Conservation (phyloP, 2,113 vertebrate species). For the Gorsachius goisagi region DNA sequence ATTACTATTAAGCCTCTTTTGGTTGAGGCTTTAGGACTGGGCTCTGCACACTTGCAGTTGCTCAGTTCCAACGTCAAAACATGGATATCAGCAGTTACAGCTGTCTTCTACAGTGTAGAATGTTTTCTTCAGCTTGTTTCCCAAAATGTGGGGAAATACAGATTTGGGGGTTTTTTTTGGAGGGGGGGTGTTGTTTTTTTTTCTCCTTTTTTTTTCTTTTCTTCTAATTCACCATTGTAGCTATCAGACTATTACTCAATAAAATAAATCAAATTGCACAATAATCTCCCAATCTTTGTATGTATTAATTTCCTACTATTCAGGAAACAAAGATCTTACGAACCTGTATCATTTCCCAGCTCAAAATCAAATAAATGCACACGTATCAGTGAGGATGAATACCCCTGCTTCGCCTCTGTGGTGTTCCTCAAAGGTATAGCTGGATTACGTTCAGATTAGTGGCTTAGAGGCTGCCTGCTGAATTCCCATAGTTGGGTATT, state of each 20-base stretch:
- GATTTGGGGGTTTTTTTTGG: neutral
- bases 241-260: slow-evolving; percentile 73
- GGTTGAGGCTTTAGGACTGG: slow-evolving; percentile 55
- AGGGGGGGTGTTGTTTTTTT: neutral
- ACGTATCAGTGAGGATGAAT: neutral
- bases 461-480: neutral
- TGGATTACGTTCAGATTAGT: slow-evolving; percentile 1
- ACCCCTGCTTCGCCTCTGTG: neutral
- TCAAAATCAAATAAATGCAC: neutral
- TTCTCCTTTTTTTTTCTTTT: neutral
- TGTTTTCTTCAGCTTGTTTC: slow-evolving; percentile 72
- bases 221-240: slow-evolving; percentile 70
- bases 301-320: neutral
- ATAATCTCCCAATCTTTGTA: slow-evolving; percentile 35
- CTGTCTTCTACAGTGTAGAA: slow-evolving; percentile 82
- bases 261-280: slow-evolving; percentile 67
- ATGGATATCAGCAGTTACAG: slow-evolving; percentile 64
- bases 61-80: slow-evolving; percentile 37
- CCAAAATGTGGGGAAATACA: slow-evolving; percentile 62
- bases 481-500: neutral
- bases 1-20: slow-evolving; percentile 58
- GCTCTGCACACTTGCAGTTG: slow-evolving; percentile 27
- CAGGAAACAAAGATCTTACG: neutral
- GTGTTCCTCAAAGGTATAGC: neutral
- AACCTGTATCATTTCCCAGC: neutral